These are phyloP conservation scores for Anguilla pacifica DNA, from an alignment of 2,797 vertebrate species.

Conservation along the genomic window DNA sequence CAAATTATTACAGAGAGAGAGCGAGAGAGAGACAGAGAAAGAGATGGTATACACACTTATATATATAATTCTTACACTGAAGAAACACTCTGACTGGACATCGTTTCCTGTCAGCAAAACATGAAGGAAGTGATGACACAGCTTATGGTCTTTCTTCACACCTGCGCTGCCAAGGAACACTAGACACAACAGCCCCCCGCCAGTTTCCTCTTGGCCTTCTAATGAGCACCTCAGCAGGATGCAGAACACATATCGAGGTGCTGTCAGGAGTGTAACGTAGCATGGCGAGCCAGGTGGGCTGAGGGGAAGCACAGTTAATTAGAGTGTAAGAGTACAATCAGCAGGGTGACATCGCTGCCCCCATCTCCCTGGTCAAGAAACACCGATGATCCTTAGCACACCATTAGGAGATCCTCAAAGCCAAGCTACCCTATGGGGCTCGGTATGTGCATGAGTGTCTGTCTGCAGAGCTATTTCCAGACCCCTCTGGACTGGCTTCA, in stretches of 20 bases:
- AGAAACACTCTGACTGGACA: not conserved
- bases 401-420: slow-evolving; percentile 3
- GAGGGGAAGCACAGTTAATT: slow-evolving; percentile 11
- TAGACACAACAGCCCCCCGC: not conserved
- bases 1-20: no score
- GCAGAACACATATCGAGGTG: not conserved
- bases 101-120: not conserved
- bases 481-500: not conserved
- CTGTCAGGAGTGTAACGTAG: not conserved
- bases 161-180: not conserved
- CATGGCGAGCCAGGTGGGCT: not conserved
- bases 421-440: not conserved
- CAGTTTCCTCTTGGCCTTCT: not conserved
- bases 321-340: slow-evolving; percentile 11
- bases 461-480: not conserved
- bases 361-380: not conserved
- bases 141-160: not conserved
- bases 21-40: no score
- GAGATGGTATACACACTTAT: no score
- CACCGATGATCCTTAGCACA: not conserved
- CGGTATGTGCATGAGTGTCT: not conserved
- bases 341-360: not conserved
- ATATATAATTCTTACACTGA: not conserved
- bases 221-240: not conserved
- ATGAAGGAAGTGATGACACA: not conserved